Base-by-base conservation (phyloP, 2,888 invertebrate species). In the Drosophila mercatorum region DNA sequence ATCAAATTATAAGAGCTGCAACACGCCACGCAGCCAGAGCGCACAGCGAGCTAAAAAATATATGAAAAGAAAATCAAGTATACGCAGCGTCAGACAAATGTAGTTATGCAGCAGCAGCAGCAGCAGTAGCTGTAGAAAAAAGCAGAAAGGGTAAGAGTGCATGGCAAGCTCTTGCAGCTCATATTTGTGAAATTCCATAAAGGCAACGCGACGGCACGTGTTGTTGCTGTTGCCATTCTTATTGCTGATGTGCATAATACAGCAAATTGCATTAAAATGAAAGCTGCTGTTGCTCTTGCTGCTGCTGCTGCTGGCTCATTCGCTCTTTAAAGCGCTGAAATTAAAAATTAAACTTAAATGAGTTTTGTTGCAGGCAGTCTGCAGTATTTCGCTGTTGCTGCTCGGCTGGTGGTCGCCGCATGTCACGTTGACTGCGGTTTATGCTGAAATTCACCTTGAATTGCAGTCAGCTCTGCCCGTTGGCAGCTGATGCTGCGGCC, bases 391-490 rank as follows among this genome's bases (percentile, higher is more conserved):
- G 55, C 46, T n/a, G 49, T 17, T 28, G 61, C 26, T 67, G 89
- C 83, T 72, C 69, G 73, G 83, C 70, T 55, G 84, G 84, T 85
- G 84, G 90, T 85, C 83, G 85, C 69, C 70, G 85, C 84, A 70
- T 84, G 84, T 87, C 89, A 89, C 75, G 88, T 68, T 70, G 81
- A 75, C 63, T 84, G 84, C 78, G 84, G 84, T 88, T 86, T 68
- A 64, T 69, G 80, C 80, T 82, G 74, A 88, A 90, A 80, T 67
- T 85, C 78, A 87, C 90, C 89, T 90, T 90, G 85, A 89, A 86
- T 57, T 57, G 52, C 72, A 75, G 65, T 60, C 63, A 65, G 52
- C 55, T 43, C 38, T 43, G 49, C 55, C 38, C 43, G 52, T 38
- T 59, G 57, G 57, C 85, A 75, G 68, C 80, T 78, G 75, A 74